Percentiles rank a stretch among this genome's conserved stretches.
phyloP scores from a whole-genome alignment of 2,888 invertebrate genomes.

The Epinotia ramella region DNA sequence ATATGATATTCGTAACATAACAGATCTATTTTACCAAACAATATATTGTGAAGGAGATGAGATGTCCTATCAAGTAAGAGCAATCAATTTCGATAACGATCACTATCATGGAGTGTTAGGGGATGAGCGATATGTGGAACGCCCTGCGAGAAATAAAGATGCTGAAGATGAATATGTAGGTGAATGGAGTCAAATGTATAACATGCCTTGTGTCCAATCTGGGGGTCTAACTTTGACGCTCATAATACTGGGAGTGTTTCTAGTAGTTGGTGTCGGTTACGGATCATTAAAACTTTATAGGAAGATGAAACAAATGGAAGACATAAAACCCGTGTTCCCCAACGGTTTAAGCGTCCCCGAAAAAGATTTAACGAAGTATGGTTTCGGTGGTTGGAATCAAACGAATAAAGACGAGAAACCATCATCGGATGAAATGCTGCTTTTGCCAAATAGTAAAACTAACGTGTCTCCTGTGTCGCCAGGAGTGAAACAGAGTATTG shows the following conservation, averaged over 20 bases:
- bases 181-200: constrained; percentile 73
- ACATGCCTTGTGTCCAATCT: constrained; percentile 66
- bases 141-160: constrained; percentile 53
- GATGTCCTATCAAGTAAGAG: constrained; percentile 75
- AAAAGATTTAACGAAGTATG: constrained; percentile 76
- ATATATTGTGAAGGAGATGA: constrained; percentile 69
- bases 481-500: constrained; percentile 70
- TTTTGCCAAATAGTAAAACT: constrained; percentile 73
- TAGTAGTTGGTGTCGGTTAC: constrained; percentile 65
- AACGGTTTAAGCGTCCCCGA: constrained; percentile 85
- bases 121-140: constrained; percentile 58
- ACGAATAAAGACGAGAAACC: constrained; percentile 77
- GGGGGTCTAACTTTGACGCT: constrained; percentile 68
- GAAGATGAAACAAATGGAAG: constrained; percentile 87
- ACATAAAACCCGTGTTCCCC: constrained; percentile 88
- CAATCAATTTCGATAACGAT: constrained; percentile 74
- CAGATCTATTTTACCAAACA: constrained; percentile 59
- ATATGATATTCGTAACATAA: constrained; percentile 63
- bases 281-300: constrained; percentile 83
- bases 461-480: constrained; percentile 60
- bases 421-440: constrained; percentile 77
- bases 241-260: constrained; percentile 68
- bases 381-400: constrained; percentile 74
- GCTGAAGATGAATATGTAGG: constrained; percentile 61
- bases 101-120: constrained; percentile 64